Base-by-base conservation (phyloP, 1,140 invertebrate species). In the Pogonomyrmex barbatus region DNA sequence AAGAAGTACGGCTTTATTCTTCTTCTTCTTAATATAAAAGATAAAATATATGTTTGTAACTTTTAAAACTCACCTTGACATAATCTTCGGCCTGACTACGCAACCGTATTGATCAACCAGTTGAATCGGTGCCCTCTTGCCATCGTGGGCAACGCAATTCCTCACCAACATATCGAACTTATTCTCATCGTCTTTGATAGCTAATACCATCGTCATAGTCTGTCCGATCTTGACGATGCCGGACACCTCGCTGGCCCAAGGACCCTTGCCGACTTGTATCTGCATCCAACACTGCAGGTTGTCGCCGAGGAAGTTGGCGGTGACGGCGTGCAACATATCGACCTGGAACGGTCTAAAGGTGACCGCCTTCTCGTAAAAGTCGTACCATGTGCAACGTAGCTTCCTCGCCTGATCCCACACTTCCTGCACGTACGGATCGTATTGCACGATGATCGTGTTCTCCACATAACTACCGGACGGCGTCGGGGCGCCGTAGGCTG, bases 221-320 rank as follows among this genome's bases (percentile, higher is more conserved):
- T 99, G 98, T 10, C 98, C 98, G 83, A 99, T 99, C 95, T 99
- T 99, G 0, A 99, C 98, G 89, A 99, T 98, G 54, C 98, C 98
- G 0, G 98, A 98, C 0, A 99, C 98, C 95, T 99, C 98, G 5
- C 97, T 98, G 33, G 98, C 98, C 98, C 98, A 99, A 0, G 98
- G 98, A 77, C 98, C 98, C 93, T 98, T 98, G 42, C 98, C 98
- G 33, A 98, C 98, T 94, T 99, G 98, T 87, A 99, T 98, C 94
- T 99, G 98, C 98, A 99, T 99, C 98, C 98, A 99, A 94, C 98
- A 99, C 93, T 98, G 98, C 75, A 99, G 95, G 94, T 99, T 99
- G 95, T 99, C 98, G 17, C 98, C 98, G 85, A 99, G 96, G 96
- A 99, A 99, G 95, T 99, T 99, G 24, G 98, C 98, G 0, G 98